A percentile compares a stretch with the other conserved stretches of the same genome.
These are phyloP conservation scores for Pseudoips prasinana DNA, from an alignment of 2,888 invertebrate species.

Conservation along the genomic window DNA sequence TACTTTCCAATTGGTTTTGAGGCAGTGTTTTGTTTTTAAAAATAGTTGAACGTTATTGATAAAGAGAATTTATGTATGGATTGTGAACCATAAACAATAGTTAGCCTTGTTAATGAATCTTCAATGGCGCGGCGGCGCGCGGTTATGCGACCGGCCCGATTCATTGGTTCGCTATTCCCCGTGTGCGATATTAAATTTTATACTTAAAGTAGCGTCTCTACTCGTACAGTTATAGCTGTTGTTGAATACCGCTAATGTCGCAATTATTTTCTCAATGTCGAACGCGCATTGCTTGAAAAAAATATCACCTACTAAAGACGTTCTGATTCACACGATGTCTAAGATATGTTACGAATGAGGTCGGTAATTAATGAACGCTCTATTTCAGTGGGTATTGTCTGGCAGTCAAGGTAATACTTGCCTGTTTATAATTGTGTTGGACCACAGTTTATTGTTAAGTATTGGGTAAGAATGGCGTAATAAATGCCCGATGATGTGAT, in stretches of 20 bases:
- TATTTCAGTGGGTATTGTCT: conserved; percentile 25
- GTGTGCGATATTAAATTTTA: conserved; percentile 34
- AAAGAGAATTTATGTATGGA: conserved; percentile 31
- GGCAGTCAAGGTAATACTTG: conserved; percentile 19
- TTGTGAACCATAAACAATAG: conserved; percentile 59
- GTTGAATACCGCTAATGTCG: conserved; percentile 8
- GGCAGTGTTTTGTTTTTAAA: too few relatives aligned
- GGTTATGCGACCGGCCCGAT: conserved; percentile 54
- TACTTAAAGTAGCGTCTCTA: conserved; percentile 23
- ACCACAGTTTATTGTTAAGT: conserved; percentile 30
- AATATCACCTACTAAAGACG: conserved; percentile 17
- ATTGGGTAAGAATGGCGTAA: conserved; percentile 22
- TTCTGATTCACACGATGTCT: conserved; percentile 18
- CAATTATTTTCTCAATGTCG: conserved; percentile 17
- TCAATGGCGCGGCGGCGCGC: conserved; percentile 44
- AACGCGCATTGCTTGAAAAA: conserved; percentile 14
- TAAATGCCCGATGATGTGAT: conserved; percentile 46
- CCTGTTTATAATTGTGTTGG: conserved; percentile 17
- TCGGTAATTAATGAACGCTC: conserved; percentile 22
- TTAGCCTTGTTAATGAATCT: conserved; percentile 73
- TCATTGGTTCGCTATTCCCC: conserved; percentile 36
- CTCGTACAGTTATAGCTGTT: conserved; percentile 9
- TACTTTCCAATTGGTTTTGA: too few relatives aligned
- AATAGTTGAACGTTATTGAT: conserved; percentile 29
- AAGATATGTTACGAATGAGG: conserved; percentile 25